Percentiles rank a stretch among this genome's conserved stretches.
These are phyloP conservation scores for Sorex fumeus DNA, from an alignment of 2,113 vertebrate species.

Conservation along the genomic window DNA sequence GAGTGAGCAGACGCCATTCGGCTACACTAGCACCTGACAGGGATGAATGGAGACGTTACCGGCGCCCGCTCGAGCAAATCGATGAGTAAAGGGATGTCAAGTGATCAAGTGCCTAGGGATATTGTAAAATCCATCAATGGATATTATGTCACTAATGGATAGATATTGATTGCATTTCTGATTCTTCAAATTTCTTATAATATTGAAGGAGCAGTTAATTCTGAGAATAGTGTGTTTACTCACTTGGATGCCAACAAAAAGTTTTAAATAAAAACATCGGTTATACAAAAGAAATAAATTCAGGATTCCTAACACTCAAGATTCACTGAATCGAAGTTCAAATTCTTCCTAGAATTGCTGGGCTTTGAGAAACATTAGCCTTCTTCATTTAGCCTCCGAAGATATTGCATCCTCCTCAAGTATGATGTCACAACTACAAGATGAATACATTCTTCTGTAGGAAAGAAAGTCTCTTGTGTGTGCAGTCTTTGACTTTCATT, in stretches of 20 bases:
- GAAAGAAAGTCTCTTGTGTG: not conserved
- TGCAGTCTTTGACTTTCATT: not conserved
- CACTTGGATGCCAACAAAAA: not conserved
- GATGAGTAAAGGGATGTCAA: too few species aligned
- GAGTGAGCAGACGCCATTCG: too few species aligned
- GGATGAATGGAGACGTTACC: too few species aligned
- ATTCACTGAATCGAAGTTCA: slow-evolving; percentile 26
- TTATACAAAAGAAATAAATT: not conserved
- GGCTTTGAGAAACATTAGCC: not conserved
- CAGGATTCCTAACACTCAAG: not conserved
- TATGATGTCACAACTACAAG: not conserved
- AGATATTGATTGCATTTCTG: not conserved
- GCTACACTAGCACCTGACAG: too few species aligned
- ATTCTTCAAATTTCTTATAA: not conserved
- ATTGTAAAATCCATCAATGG: too few species aligned
- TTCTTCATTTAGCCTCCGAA: slow-evolving; percentile 3
- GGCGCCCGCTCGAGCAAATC: too few species aligned
- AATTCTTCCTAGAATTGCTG: not conserved
- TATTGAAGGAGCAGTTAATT: not conserved
- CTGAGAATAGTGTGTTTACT: not conserved
- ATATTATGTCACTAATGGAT: not conserved
- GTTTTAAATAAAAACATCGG: slow-evolving; percentile 38
- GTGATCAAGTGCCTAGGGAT: too few species aligned
- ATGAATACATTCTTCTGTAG: not conserved
- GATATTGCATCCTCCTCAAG: not conserved